Evolutionary conservation across 2,888 invertebrate genomes (phyloP), one percentile per base, ranked within the genome.

Genomic region (Harmothoe impar): DNA sequence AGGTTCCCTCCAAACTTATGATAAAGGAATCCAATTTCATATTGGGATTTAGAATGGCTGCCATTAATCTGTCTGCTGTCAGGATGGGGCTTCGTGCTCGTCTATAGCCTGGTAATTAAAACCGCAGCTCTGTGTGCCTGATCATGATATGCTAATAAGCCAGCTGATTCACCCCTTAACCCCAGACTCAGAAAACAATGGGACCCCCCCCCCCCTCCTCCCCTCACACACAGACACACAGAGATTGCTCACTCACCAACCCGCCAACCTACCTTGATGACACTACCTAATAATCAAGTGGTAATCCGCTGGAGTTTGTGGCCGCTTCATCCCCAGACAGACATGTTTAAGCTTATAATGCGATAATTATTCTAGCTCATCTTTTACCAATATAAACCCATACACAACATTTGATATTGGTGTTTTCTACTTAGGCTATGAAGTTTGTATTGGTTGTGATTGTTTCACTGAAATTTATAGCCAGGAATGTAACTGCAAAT

Each of bases 91-190:
- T 20, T 62, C 62, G 3, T 33, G 43, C 23, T 15, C 20, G 81
- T 81, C 81, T 81, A n/a, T n/a, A 81, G 81, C 81, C 81, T 3
- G 20, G 81, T 81, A 81, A 81, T 81, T 81, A 81, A 81, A 81
- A 20, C 77, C 77, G 25, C n/a, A 77, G 77, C 25, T 77, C 33
- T 35, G 81, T 10, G 33, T 20, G 43, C 20, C 43, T 23, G 35
- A 43, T 43, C 20, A 7, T 23, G 35, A 43, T 43, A 81, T 43
- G 81, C 35, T 81, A 81, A 81, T 33, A 17, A 77, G 77, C 77
- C 77, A 35, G 20, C 81, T 81, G 81, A 81, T 81, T 81, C 81
- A 81, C 43, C 43, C 81, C 35, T 0, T 29, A 31, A 62, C 62
- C 77, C 77, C 1, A 25, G 77, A 77, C 62, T 62, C 62, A 62